These are phyloP conservation scores for Apantesis nais DNA, from an alignment of 2,888 invertebrate genomes.

Conservation along the genomic window DNA sequence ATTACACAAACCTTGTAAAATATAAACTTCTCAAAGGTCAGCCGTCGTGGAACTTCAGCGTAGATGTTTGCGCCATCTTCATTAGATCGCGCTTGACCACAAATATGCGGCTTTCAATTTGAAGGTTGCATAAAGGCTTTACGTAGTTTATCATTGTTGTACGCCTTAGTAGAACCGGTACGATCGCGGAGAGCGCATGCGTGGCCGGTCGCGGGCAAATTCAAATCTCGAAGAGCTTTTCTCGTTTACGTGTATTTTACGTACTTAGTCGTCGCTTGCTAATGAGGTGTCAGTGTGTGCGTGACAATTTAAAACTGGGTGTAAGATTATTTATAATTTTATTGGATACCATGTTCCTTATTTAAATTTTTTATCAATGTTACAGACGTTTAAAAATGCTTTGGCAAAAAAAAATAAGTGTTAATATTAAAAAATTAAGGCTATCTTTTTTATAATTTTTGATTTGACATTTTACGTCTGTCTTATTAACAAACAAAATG, in stretches of 20 bases:
- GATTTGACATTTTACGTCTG: constrained; percentile 1
- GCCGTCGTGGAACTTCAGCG: constrained; percentile 48
- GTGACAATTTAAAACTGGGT: constrained; percentile 38
- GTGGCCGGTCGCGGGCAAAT: constrained; percentile 57
- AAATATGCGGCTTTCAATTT: constrained; percentile 78
- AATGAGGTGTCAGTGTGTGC: constrained; percentile 54
- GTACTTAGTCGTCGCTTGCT: constrained; percentile 32
- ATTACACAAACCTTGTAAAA: constrained; percentile 43
- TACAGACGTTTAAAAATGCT: neutral
- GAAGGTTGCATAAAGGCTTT: constrained; percentile 82
- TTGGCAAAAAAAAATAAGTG: neutral
- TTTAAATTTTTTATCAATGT: constrained; percentile 16
- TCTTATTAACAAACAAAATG: neutral
- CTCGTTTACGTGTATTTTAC: constrained; percentile 22
- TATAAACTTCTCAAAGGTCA: constrained; percentile 71
- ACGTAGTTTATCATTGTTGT: constrained; percentile 68
- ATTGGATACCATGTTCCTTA: constrained; percentile 13
- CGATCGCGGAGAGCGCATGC: constrained; percentile 73
- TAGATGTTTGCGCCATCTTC: constrained; percentile 73
- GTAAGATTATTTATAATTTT: constrained; percentile 31
- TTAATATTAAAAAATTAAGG: neutral
- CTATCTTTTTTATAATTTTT: neutral
- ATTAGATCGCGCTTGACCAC: constrained; percentile 74
- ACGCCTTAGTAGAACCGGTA: constrained; percentile 71
- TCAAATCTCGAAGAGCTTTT: constrained; percentile 41